Evolutionary conservation across 2,113 vertebrate genomes (phyloP).

Genomic region (Albula goreensis): DNA sequence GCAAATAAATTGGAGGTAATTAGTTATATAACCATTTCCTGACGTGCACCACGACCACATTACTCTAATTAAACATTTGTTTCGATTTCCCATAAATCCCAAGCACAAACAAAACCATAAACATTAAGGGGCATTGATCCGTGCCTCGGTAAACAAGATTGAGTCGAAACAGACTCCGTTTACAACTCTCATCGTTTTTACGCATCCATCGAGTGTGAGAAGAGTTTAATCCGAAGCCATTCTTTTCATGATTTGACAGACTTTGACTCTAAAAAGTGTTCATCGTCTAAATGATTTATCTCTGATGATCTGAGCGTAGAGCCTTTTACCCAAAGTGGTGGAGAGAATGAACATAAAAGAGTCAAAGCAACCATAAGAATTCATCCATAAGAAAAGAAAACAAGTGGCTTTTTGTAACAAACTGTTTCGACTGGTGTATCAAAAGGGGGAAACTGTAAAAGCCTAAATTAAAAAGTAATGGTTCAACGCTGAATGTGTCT

Average conservation of each 20-base stretch:
- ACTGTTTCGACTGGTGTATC: background rate
- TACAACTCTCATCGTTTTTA: background rate
- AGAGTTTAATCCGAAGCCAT: background rate
- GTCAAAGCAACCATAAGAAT: background rate
- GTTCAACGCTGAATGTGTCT: background rate
- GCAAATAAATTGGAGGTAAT: background rate
- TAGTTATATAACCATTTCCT: background rate
- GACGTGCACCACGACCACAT: background rate
- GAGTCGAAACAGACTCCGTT: background rate
- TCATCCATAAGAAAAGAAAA: background rate
- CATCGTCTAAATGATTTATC: background rate
- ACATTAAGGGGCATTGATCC: background rate
- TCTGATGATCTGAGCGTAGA: background rate
- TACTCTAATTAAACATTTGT: slow-evolving; percentile 2
- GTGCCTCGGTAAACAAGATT: background rate
- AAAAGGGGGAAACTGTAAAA: background rate
- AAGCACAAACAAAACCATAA: slow-evolving; percentile 3
- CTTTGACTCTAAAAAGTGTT: background rate
- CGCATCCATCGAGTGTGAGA: background rate
- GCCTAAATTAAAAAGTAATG: background rate
- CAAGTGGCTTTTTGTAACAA: background rate
- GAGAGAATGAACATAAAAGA: background rate
- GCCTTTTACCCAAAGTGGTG: background rate
- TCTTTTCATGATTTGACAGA: background rate
- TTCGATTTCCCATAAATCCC: slow-evolving; percentile 7